Evolutionary conservation across 2,888 invertebrate species (phyloP), one percentile per base, ranked within the genome.

Genomic region (Aphodius sticticus): DNA sequence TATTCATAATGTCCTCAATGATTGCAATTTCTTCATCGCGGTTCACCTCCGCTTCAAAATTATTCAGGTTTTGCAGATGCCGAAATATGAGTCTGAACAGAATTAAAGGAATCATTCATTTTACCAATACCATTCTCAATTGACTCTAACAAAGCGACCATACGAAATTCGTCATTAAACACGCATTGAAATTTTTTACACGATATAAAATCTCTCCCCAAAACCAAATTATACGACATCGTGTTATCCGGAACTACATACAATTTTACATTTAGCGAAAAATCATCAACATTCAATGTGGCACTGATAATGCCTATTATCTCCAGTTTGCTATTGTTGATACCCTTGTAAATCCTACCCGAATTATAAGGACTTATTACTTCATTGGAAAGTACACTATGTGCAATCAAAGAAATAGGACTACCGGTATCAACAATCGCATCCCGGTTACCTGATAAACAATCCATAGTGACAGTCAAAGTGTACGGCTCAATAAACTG

Each of bases 151-250:
- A 53, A 53, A 53, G 2, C 53, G 12, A 53, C 53, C 1, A 53
- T 53, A 53, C 53, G 53, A 53, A 53, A 53, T 53, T 38, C 12
- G 4, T 53, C 53, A 53, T 53, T 53, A 53, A 53, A 53, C 9
- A 53, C 53, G 12, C 53, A 53, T 12, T 53, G 53, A 53, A 2
- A 9, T 53, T 53, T 53, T 53, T 53, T 53, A 53, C 71, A 69
- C 7, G 15, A 38, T 26, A 77, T 79, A 78, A 77, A 80, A 69
- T 80, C 79, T 80, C 79, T 36, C 81, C 82, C 81, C 69, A 81
- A 71, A 26, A 82, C 38, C 15, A 16, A n/a, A 70, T 9, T 14
- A 26, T 75, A 69, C 16, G 26, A 15, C 81, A 82, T 81, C 14
- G 77, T 80, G 12, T 74, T 26, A 36, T 79, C 75, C 12, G 80